Conservation (phyloP, 1,140 invertebrate species). For the Apolygus lucorum region DNA sequence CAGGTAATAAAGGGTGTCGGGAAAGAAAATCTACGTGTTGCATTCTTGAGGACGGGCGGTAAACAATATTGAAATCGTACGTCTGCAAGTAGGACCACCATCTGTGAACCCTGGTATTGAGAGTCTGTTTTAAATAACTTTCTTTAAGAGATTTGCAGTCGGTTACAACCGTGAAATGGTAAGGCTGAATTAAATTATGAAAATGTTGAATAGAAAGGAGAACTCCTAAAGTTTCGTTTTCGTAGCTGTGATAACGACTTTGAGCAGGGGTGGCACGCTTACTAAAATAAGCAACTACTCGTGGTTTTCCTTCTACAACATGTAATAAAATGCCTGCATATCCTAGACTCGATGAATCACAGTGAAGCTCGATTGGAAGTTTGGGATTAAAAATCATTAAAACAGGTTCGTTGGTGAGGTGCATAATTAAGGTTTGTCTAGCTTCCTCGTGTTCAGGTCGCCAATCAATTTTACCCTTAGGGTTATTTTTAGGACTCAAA, state of each 20-base stretch:
- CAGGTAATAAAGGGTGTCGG: slow-evolving; percentile 26
- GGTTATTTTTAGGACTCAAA: background rate
- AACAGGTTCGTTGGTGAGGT: slow-evolving; percentile 33
- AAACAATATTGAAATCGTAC: background rate
- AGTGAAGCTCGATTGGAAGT: slow-evolving; percentile 35
- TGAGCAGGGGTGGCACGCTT: slow-evolving; percentile 31
- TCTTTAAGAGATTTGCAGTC: background rate
- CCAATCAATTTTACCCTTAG: background rate
- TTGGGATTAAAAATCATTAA: slow-evolving; percentile 37
- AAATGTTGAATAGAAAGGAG: slow-evolving; percentile 7
- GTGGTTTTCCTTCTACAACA: slow-evolving; percentile 13
- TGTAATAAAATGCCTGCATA: slow-evolving; percentile 30
- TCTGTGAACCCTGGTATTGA: background rate
- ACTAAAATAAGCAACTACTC: slow-evolving; percentile 34
- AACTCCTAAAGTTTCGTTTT: slow-evolving; percentile 34
- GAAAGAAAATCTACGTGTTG: background rate
- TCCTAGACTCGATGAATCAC: slow-evolving; percentile 28
- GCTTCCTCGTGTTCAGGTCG: slow-evolving; percentile 8
- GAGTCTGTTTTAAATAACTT: background rate
- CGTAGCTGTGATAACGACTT: slow-evolving; percentile 32
- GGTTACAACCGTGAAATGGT: background rate
- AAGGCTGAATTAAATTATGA: slow-evolving; percentile 28
- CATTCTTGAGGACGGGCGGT: background rate
- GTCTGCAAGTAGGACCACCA: background rate
- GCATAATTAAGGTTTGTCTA: background rate